Percentiles rank a stretch among this genome's conserved stretches.
These are phyloP conservation scores for Platyrinchus mystaceus DNA, from an alignment of 2,797 vertebrate species.

Conservation along the genomic window DNA sequence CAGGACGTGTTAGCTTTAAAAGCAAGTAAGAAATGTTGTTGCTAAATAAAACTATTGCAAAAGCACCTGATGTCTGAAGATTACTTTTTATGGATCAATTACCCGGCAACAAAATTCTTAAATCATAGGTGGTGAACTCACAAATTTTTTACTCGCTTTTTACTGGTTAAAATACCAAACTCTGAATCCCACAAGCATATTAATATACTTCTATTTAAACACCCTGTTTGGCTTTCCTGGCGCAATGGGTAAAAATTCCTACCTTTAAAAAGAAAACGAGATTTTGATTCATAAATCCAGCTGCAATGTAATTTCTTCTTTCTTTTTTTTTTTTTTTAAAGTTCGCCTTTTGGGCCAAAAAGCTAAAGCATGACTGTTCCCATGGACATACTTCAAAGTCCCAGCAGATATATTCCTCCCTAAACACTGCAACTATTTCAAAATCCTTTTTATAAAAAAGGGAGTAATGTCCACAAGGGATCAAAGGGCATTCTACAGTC, in stretches of 20 bases:
- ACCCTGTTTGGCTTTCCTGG: slow-evolving; percentile 32
- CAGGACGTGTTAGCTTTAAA: slow-evolving; percentile 66
- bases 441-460: slow-evolving; percentile 81
- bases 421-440: slow-evolving; percentile 79
- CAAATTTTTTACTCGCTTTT: slow-evolving; percentile 31
- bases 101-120: slow-evolving; percentile 59
- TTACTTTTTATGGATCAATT: slow-evolving; percentile 67
- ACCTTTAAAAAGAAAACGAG: slow-evolving; percentile 67
- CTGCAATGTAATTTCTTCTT: slow-evolving; percentile 1
- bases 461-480: slow-evolving; percentile 88
- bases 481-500: slow-evolving; percentile 89
- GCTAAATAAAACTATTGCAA: slow-evolving; percentile 65
- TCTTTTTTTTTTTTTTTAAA: neutral
- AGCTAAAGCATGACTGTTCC: slow-evolving; percentile 71
- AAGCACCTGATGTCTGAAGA: slow-evolving; percentile 64
- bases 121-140: slow-evolving; percentile 59
- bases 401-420: slow-evolving; percentile 77
- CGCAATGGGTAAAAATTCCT: slow-evolving; percentile 11
- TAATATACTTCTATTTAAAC: slow-evolving; percentile 34
- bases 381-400: slow-evolving; percentile 79
- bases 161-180: slow-evolving; percentile 3
- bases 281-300: slow-evolving; percentile 73
- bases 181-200: neutral
- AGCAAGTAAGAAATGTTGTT: slow-evolving; percentile 61
- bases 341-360: slow-evolving; percentile 67